Percentiles rank a stretch among this genome's conserved stretches.
Evolutionary conservation across 2,888 invertebrate species (phyloP).

Genomic region (Ischnura elegans): DNA sequence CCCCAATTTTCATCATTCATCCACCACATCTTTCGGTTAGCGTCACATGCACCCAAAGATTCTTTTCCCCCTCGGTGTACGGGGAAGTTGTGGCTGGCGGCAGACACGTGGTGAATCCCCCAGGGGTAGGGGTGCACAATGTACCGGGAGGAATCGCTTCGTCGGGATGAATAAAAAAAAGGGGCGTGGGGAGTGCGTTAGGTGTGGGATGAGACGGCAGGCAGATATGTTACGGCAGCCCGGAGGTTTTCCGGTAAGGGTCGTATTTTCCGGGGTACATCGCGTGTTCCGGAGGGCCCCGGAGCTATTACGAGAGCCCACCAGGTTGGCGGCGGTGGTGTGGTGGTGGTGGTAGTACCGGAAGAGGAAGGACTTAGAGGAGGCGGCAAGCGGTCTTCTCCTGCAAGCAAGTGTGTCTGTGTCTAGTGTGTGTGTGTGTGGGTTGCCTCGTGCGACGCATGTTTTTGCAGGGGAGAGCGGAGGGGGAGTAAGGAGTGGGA

Average conservation of each 20-base stretch:
- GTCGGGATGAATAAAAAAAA: background rate
- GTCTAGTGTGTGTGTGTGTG: background rate
- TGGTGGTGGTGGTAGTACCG: background rate
- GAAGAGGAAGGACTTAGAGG: background rate
- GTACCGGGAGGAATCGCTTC: no score
- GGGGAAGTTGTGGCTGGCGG: background rate
- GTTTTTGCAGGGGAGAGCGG: background rate
- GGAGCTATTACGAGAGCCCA: constrained; percentile 34
- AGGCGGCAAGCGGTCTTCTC: background rate
- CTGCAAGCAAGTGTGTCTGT: no score
- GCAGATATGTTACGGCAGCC: background rate
- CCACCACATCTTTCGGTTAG: no score
- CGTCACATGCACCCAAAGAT: no score
- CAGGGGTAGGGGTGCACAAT: no score
- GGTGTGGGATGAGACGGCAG: background rate
- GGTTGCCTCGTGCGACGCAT: background rate
- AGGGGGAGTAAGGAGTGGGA: background rate
- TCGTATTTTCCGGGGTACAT: constrained; percentile 11
- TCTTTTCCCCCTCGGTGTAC: no score
- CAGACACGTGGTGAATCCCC: no score
- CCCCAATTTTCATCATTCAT: no score
- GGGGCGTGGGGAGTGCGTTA: no score
- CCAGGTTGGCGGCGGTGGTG: background rate
- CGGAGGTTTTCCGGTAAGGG: background rate
- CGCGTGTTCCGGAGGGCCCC: constrained; percentile 30